Conservation (phyloP, 2,113 vertebrate genomes). For the Thermophis baileyi region DNA sequence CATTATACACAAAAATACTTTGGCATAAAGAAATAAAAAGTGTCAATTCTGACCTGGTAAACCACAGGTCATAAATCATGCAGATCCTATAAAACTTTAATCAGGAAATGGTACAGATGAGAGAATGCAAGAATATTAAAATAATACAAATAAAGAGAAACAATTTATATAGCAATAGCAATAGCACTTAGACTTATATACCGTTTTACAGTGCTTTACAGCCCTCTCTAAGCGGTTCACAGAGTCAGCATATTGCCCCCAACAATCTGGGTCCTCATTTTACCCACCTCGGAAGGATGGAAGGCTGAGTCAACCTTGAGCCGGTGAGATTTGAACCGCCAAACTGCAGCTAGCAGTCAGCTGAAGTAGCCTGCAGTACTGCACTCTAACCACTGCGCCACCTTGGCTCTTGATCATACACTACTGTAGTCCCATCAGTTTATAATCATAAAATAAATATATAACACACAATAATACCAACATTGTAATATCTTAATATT, state of each 20-base stretch:
- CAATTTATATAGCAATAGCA: no score
- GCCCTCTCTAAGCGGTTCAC: no score
- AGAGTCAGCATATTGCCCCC: no score
- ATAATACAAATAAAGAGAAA: background rate
- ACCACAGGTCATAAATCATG: background rate
- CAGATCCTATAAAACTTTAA: background rate
- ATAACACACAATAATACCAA: background rate
- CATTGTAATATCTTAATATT: background rate
- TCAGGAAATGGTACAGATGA: background rate
- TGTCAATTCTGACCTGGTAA: background rate
- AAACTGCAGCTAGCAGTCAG: no score
- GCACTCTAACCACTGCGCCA: no score
- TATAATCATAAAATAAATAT: background rate
- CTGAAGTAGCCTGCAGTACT: no score
- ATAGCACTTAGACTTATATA: no score
- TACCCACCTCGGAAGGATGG: no score
- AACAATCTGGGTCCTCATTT: no score
- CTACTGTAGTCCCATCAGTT: background rate
- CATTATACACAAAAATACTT: background rate
- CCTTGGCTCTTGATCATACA: background rate
- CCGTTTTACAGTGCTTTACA: no score
- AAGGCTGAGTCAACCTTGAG: no score
- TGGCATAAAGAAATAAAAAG: background rate
- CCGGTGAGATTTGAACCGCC: no score
- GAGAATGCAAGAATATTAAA: background rate